Evolutionary conservation across 2,888 invertebrate species (phyloP).

Genomic region (Brachyptera risi): DNA sequence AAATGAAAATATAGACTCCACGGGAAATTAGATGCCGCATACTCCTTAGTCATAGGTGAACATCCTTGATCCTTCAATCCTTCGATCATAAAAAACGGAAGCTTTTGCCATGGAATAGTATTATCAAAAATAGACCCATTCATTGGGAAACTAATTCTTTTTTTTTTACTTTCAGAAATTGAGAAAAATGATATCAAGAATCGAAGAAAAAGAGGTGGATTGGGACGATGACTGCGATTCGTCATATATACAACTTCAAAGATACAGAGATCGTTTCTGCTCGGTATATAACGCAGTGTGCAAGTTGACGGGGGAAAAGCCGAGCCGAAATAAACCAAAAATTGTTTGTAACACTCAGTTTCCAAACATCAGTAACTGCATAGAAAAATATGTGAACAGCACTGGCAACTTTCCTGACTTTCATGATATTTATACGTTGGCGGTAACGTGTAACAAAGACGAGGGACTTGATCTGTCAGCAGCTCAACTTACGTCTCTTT

Average conservation of each 20-base stretch:
- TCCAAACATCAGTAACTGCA: constrained; percentile 45
- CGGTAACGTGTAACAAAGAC: neutral
- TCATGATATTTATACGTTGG: constrained; percentile 39
- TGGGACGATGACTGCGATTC: constrained; percentile 71
- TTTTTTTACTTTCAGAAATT: constrained; percentile 51
- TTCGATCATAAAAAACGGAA: too few relatives aligned
- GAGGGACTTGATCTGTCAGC: neutral
- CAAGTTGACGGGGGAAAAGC: constrained; percentile 51
- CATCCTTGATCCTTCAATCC: too few relatives aligned
- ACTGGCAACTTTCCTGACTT: constrained; percentile 47
- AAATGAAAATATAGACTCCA: too few relatives aligned
- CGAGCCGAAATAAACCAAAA: neutral
- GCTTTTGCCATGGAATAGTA: too few relatives aligned
- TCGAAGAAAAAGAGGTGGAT: constrained; percentile 67
- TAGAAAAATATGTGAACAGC: constrained; percentile 45
- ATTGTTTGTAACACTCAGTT: constrained; percentile 50
- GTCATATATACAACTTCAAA: constrained; percentile 64
- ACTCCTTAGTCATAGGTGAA: too few relatives aligned
- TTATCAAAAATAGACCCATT: too few relatives aligned
- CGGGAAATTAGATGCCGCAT: too few relatives aligned
- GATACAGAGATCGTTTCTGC: constrained; percentile 42
- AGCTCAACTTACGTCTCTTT: neutral
- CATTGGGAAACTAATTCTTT: too few relatives aligned
- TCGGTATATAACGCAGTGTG: constrained; percentile 45
- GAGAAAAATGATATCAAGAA: constrained; percentile 59